phyloP scores from a whole-genome alignment of 2,113 vertebrate genomes.

The Felis chaus region DNA sequence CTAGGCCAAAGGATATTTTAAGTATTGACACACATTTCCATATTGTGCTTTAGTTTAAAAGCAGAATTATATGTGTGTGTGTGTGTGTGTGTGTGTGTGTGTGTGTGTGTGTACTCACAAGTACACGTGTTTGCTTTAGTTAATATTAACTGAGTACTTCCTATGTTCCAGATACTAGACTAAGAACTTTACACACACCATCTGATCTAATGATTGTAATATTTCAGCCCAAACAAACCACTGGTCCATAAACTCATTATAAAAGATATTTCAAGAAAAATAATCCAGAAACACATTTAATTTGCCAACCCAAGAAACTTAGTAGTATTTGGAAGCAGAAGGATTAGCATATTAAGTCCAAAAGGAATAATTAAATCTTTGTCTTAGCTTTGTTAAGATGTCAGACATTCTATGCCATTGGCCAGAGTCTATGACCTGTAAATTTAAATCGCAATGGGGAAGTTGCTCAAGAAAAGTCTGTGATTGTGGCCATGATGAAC shows the following conservation, averaged over 20 bases:
- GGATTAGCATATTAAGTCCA: background rate
- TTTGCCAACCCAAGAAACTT: background rate
- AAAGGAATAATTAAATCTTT: background rate
- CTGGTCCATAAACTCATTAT: background rate
- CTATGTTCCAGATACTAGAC: background rate
- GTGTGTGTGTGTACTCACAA: background rate
- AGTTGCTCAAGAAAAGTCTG: background rate
- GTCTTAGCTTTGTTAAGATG: background rate
- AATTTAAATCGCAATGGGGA: background rate
- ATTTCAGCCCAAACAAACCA: background rate
- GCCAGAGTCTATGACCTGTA: background rate
- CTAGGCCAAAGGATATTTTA: background rate
- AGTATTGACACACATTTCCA: background rate
- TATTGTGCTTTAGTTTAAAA: background rate
- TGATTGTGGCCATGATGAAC: background rate
- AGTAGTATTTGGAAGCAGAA: constrained; percentile 5
- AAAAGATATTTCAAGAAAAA: constrained; percentile 16
- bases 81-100: background rate
- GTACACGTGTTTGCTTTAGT: background rate
- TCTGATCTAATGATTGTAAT: background rate
- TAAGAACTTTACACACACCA: background rate
- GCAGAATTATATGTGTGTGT: background rate
- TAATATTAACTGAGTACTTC: background rate
- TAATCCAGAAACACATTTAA: background rate
- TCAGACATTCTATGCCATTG: background rate